These are phyloP conservation scores for Triplophysa rosa DNA, from an alignment of 2,113 vertebrate species.

Conservation along the genomic window DNA sequence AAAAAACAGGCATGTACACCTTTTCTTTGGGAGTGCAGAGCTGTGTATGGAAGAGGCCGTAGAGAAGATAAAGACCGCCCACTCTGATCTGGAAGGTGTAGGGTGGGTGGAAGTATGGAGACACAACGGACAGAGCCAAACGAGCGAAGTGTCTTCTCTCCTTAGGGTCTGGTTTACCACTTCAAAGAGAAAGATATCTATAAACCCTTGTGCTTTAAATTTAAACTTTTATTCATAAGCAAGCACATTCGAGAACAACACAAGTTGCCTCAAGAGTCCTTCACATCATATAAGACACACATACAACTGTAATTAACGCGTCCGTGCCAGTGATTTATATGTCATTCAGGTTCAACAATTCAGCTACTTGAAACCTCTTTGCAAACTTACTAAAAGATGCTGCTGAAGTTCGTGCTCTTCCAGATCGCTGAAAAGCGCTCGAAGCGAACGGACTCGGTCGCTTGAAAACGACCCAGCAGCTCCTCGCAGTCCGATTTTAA, in stretches of 20 bases:
- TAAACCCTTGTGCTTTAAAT: background rate
- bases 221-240: no score
- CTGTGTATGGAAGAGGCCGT: slow-evolving; percentile 82
- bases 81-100: slow-evolving; percentile 93
- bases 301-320: background rate
- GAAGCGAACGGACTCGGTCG: slow-evolving; percentile 82
- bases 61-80: slow-evolving; percentile 89
- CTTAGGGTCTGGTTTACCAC: slow-evolving; percentile 74
- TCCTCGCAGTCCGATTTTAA: slow-evolving; percentile 80
- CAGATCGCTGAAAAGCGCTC: slow-evolving; percentile 83
- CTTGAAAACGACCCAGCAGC: slow-evolving; percentile 83
- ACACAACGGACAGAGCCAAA: slow-evolving; percentile 75
- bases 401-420: slow-evolving; percentile 82
- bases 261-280: no score
- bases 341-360: background rate
- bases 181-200: slow-evolving; percentile 59
- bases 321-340: background rate
- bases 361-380: no score
- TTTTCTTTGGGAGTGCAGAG: slow-evolving; percentile 80
- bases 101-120: slow-evolving; percentile 82
- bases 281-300: background rate
- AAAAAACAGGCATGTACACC: slow-evolving; percentile 71
- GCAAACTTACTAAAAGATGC: slow-evolving; percentile 80
- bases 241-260: no score
- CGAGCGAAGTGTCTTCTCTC: slow-evolving; percentile 79